Base-by-base conservation (phyloP, 2,797 vertebrate genomes). In the Nannoperca australis region DNA sequence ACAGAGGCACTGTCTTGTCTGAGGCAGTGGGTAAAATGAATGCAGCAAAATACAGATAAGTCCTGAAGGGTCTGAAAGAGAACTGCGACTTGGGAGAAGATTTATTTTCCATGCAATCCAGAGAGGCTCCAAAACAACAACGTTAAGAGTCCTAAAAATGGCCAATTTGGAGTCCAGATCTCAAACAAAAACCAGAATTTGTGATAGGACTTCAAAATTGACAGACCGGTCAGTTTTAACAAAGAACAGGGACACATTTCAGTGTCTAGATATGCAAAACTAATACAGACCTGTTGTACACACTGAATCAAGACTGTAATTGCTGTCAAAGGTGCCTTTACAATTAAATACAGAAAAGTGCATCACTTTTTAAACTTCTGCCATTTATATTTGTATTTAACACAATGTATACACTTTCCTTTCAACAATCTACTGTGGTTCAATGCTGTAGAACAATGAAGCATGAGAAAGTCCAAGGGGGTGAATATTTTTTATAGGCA, bases 401-500 rank as follows among this genome's bases (percentile, higher is more conserved):
- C n/a, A 14, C 15, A 59, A 11, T 13, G 5, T 32, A 24, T 18
- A 9, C 13, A 20, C 38, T n/a, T 24, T 3, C 1, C 15, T 58
- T 40, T 50, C 2, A 40, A 22, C 32, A n/a, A 10, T 51, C 2
- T 5, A 15, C 10, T 20, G 2, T 47, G 1, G 49, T 10, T 38
- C 7, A 14, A 9, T 18, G 5, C 4, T 12, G 20, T 22, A 36
- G 51, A 77, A 68, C 8, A 68, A 55, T 51, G 20, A 69, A 45
- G 12, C 32, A 61, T 24, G 7, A 58, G 60, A 58, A 63, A 11
- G 22, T 62, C 32, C 42, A 70, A 36, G 20, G 5, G n/a, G 38
- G 38, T 45, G 24, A 71, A 68, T 58, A 27, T 6, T 10, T 62
- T 73, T 81, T 84, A 73, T 73, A 67, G 44, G 11, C 22, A 54